Percentiles rank a stretch among this genome's conserved stretches.
These are phyloP conservation scores for Gobio occitaniae DNA, from an alignment of 2,797 vertebrate genomes.

Conservation along the genomic window DNA sequence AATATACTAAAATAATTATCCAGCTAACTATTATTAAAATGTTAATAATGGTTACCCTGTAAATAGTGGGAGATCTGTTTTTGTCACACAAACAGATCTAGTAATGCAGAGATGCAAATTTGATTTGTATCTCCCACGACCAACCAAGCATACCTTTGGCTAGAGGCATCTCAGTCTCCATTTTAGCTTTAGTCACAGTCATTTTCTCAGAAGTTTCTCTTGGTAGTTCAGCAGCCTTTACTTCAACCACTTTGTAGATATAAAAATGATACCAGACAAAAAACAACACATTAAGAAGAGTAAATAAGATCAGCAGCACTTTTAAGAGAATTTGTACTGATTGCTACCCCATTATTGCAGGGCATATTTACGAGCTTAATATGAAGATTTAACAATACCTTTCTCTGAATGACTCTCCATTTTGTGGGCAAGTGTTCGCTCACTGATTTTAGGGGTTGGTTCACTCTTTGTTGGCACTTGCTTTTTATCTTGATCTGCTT, in stretches of 20 bases:
- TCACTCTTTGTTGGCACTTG: constrained; percentile 28
- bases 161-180: constrained; percentile 64
- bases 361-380: neutral
- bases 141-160: constrained; percentile 66
- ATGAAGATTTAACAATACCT: constrained; percentile 76
- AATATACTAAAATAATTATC: neutral
- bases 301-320: constrained; percentile 16
- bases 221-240: constrained; percentile 73
- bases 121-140: neutral
- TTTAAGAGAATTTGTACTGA: neutral
- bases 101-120: constrained; percentile 4
- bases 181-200: constrained; percentile 75
- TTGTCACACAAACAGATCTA: constrained; percentile 8
- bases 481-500: constrained; percentile 30
- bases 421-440: constrained; percentile 59
- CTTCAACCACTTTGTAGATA: constrained; percentile 75
- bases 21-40: neutral
- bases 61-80: constrained; percentile 7
- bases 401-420: constrained; percentile 80
- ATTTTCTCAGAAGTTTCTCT: constrained; percentile 71
- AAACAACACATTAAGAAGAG: constrained; percentile 34
- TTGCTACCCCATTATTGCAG: neutral
- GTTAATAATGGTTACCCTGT: constrained; percentile 11
- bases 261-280: constrained; percentile 50
- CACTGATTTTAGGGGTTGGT: constrained; percentile 24